Evolutionary conservation across 2,797 vertebrate species (phyloP).

Genomic region (Phalloptychus januarius): DNA sequence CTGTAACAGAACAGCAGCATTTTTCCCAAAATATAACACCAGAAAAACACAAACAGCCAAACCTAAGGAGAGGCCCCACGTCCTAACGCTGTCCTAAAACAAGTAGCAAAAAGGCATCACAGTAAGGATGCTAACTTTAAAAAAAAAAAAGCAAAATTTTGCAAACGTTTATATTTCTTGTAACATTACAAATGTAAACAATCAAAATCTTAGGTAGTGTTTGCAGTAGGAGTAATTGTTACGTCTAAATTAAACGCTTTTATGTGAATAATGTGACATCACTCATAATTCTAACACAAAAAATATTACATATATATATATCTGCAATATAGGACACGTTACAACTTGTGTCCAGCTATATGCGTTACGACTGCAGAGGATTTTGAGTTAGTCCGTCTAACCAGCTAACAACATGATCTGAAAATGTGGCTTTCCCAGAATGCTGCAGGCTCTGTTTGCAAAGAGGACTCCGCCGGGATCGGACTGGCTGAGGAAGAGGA

Average conservation of each 20-base stretch:
- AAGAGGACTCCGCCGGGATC: slow-evolving; percentile 64
- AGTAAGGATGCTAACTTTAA: background rate
- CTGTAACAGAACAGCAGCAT: background rate
- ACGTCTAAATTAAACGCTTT: background rate
- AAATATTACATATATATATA: too few relatives aligned
- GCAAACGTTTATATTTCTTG: background rate
- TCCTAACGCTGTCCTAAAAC: background rate
- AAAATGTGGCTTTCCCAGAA: slow-evolving; percentile 76
- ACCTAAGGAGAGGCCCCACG: background rate
- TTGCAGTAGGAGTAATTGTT: background rate
- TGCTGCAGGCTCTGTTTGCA: slow-evolving; percentile 73
- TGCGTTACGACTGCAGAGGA: slow-evolving; percentile 26
- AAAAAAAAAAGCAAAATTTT: background rate
- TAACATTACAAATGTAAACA: background rate
- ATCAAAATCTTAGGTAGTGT: background rate
- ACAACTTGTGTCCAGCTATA: slow-evolving; percentile 1
- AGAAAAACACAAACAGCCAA: background rate
- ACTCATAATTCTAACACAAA: too few relatives aligned
- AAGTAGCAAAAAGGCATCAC: background rate
- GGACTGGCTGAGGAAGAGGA: slow-evolving; percentile 55
- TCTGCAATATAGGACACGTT: background rate
- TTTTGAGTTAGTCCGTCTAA: slow-evolving; percentile 36
- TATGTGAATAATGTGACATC: too few relatives aligned
- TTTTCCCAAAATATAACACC: background rate
- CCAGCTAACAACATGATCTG: slow-evolving; percentile 53